Base-by-base conservation (phyloP, 1,140 invertebrate species). In the Sinella curviseta region DNA sequence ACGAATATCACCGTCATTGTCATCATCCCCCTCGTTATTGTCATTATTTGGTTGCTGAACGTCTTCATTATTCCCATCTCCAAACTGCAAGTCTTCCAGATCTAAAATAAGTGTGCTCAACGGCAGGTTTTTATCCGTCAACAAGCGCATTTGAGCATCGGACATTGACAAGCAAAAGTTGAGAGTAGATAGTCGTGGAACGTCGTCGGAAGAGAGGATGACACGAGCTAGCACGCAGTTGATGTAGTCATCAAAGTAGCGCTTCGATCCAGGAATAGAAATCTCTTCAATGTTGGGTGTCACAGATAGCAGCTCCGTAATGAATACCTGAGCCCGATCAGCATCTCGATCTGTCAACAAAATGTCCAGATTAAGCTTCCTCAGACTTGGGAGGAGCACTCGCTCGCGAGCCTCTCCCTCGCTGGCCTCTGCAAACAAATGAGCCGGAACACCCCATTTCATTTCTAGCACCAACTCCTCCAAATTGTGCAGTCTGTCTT, bases 221-320 rank as follows among this genome's bases (percentile, higher is more conserved):
- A 75, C 35, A 20, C 36, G 74, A 16, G 35, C 36, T 30, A 75
- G 28, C 24, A 75, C 35, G 14, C 14, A 14, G 26, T 75, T 75
- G 35, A 75, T 75, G 36, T 75, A 75, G 26, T 75, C 74, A 30
- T 75, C 74, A 30, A 75, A 75, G 24, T 39, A 75, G 2, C 39
- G 34, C 24, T 75, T 75, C 1, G 74, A 75, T 4, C 74, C 74
- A 2, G 74, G 74, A 48, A 75, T 75, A 17, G 35, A 48, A 48
- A 75, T 75, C 28, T 75, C 74, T 30, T 75, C 74, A 20, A 75
- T n/a, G 39, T 75, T 75, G 1, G 74, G 74, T 30, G 74, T 75
- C 3, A 54, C 35, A 1, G 74, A 36, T 1, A 75, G 36, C 39
- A 75, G 28, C 74, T 75, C 8, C 3, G 1, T 12, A n/a, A 75